These are phyloP conservation scores for Clarias fuscus DNA, from an alignment of 2,797 vertebrate genomes.

Conservation along the genomic window DNA sequence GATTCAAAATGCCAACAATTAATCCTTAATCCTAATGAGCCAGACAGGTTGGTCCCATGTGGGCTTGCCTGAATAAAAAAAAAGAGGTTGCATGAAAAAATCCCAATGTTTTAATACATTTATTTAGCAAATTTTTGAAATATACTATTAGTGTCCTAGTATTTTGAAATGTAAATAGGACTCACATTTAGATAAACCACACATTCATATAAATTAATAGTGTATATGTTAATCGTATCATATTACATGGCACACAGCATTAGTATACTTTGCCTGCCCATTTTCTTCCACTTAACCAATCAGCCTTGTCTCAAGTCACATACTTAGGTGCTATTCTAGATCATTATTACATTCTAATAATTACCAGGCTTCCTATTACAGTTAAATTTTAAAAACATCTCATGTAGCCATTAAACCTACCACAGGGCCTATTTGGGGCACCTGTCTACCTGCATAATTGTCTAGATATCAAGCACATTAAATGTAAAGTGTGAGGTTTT, in stretches of 20 bases:
- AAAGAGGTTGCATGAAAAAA: neutral
- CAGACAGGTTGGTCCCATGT: neutral
- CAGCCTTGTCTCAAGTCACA: neutral
- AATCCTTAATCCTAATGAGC: constrained; percentile 11
- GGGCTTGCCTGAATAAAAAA: neutral
- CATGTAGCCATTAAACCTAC: neutral
- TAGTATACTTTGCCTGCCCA: neutral
- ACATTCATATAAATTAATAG: neutral
- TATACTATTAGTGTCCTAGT: neutral
- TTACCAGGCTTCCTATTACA: neutral
- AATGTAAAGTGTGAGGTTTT: neutral
- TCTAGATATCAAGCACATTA: neutral
- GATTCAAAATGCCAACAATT: neutral
- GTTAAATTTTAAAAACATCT: constrained; percentile 2
- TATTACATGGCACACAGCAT: neutral
- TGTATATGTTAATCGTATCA: no score
- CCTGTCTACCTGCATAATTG: neutral
- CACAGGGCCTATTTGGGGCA: neutral
- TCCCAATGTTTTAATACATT: neutral
- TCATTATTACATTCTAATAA: neutral
- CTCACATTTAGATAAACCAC: neutral
- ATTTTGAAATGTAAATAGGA: neutral
- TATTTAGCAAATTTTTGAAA: neutral
- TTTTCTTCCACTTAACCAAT: neutral
- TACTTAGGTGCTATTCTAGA: neutral